These are phyloP conservation scores for Cryptosula pallasiana DNA, from an alignment of 2,888 invertebrate species.

Conservation along the genomic window DNA sequence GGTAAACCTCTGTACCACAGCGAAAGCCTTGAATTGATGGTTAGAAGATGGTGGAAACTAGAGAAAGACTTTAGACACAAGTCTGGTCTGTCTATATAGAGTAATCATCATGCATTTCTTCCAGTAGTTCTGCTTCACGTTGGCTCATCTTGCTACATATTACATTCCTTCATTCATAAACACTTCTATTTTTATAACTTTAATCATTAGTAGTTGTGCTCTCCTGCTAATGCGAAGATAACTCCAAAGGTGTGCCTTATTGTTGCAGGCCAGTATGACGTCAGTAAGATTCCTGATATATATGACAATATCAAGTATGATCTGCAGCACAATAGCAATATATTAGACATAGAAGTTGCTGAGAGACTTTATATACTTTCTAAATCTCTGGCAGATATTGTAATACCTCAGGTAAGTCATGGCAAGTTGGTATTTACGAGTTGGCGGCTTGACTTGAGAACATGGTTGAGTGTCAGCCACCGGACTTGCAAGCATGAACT, in stretches of 20 bases:
- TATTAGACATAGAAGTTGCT: slow-evolving; percentile 66
- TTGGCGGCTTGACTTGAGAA: no score
- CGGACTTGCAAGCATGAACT: no score
- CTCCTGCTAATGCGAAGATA: no score
- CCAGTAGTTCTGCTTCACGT: no score
- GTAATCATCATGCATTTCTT: no score
- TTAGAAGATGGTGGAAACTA: slow-evolving; percentile 92
- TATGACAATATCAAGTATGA: slow-evolving; percentile 99
- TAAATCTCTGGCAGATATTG: slow-evolving; percentile 95
- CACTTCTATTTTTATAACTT: no score
- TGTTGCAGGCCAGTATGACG: slow-evolving; percentile 68
- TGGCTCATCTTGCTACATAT: no score
- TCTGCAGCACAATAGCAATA: slow-evolving; percentile 93
- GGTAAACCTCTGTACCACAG: slow-evolving; percentile 93
- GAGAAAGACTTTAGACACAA: slow-evolving; percentile 96
- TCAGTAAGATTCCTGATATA: slow-evolving; percentile 98
- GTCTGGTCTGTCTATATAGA: slow-evolving; percentile 56
- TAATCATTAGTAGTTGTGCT: no score
- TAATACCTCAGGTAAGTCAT: slow-evolving; percentile 88
- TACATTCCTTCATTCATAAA: no score
- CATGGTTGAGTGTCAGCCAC: no score
- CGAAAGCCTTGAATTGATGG: slow-evolving; percentile 98
- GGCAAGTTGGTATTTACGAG: no score
- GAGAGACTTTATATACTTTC: slow-evolving; percentile 74
- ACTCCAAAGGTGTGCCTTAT: no score